Conservation (phyloP, 2,797 vertebrate species). For the Labroides dimidiatus region DNA sequence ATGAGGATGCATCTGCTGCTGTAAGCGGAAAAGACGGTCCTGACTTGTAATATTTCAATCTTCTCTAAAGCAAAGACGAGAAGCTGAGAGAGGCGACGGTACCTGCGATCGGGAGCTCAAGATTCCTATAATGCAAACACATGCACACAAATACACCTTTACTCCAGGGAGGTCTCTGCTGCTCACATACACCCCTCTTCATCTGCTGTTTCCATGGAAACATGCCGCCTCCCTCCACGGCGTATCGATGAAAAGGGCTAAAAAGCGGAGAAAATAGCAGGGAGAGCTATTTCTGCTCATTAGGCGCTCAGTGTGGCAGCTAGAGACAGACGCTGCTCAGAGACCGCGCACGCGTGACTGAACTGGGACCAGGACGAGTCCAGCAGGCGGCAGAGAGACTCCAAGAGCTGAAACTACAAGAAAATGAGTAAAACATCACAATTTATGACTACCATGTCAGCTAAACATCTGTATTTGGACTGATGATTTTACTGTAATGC, state of each 20-base stretch:
- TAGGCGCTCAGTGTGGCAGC: slow-evolving; percentile 64
- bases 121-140: slow-evolving; percentile 47
- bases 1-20: slow-evolving; percentile 12
- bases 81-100: neutral
- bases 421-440: too few relatives aligned
- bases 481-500: slow-evolving; percentile 1
- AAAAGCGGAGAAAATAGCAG: slow-evolving; percentile 52
- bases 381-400: neutral
- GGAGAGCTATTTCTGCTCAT: slow-evolving; percentile 71
- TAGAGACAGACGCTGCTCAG: slow-evolving; percentile 40
- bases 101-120: slow-evolving; percentile 22
- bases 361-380: slow-evolving; percentile 20
- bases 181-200: slow-evolving; percentile 53
- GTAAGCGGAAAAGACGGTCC: slow-evolving; percentile 14
- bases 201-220: slow-evolving; percentile 83
- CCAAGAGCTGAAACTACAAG: too few relatives aligned
- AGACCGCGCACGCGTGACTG: slow-evolving; percentile 11
- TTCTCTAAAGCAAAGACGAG: slow-evolving; percentile 15
- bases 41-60: slow-evolving; percentile 12
- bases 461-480: neutral
- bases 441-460: too few relatives aligned
- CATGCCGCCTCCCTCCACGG: slow-evolving; percentile 61
- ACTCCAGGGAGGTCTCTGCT: slow-evolving; percentile 46
- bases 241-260: slow-evolving; percentile 60
- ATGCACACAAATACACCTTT: slow-evolving; percentile 20